These are phyloP conservation scores for Numida meleagris DNA, from an alignment of 2,113 vertebrate genomes.

Conservation along the genomic window DNA sequence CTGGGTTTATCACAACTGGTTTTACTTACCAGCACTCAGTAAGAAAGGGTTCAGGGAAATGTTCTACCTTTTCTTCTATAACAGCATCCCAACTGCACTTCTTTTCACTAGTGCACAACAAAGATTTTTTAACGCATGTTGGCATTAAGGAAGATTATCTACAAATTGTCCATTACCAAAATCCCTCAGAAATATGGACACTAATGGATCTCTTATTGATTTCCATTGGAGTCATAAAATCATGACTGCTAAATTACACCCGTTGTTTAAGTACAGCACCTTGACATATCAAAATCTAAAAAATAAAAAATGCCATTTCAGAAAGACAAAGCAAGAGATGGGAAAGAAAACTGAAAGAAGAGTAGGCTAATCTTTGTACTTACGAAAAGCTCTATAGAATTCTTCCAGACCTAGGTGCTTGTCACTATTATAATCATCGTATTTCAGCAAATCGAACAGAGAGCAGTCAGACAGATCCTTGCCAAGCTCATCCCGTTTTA, in stretches of 20 bases:
- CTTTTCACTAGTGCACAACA: background rate
- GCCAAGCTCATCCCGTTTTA: constrained; percentile 90
- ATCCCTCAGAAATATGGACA: background rate
- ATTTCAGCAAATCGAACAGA: constrained; percentile 93
- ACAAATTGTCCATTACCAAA: background rate
- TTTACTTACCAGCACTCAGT: background rate
- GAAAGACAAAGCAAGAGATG: background rate
- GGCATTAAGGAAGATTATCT: background rate
- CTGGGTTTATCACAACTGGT: background rate
- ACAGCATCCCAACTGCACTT: background rate
- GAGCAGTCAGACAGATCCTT: constrained; percentile 87
- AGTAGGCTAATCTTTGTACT: constrained; percentile 70
- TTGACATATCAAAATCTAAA: background rate
- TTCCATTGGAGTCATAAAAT: background rate
- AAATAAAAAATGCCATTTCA: background rate
- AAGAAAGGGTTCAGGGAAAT: background rate
- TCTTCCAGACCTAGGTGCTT: constrained; percentile 89
- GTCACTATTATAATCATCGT: constrained; percentile 88
- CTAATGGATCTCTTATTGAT: background rate
- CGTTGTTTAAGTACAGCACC: background rate
- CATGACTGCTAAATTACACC: background rate
- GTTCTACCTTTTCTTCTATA: background rate
- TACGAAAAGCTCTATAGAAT: constrained; percentile 93
- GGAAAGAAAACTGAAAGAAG: background rate
- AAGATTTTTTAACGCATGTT: background rate